Base-by-base conservation (phyloP, 2,888 invertebrate species). In the Limnephilus lunatus region DNA sequence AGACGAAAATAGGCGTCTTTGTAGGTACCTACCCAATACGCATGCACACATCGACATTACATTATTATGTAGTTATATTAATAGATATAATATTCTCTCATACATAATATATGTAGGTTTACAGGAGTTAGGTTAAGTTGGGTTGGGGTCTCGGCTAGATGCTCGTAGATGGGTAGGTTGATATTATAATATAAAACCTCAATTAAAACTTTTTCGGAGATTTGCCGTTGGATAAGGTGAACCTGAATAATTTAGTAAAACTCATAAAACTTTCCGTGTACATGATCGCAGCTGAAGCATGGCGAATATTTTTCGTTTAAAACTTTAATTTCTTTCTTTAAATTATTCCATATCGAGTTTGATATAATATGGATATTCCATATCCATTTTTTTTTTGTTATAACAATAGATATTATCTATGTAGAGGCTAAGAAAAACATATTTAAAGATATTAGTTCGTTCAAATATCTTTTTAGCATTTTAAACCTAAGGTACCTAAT, bases 121-220 rank as follows among this genome's bases (percentile, higher is more conserved):
- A 25, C 25, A 85, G 30, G n/a, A 48, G 48, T 30, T 44, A 11
- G n/a, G 68, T 68, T 25, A 68, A 68, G 68, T 25, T 68, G 68
- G 86, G 5, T 15, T 25, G 2, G 14, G 85, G 25, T 32, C 32
- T 82, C 53, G 53, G 53, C 53, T 53, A 53, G 53, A n/a, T 68
- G 68, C 25, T 68, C 68, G 68, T n/a, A n/a, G 68, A 68, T n/a
- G 9, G 68, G 68, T 68, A n/a, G 68, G 68, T 25, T 68, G 14
- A 25, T 15, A 48, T 48, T 15, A 25, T 25, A 68, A 30, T 35
- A 3, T 32, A 25, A 39, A 83, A 83, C 35, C 35, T 35, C 86
- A 86, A 86, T 86, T 88, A 80, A 88, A 80, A 88, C 32, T 88
- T 88, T 88, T 88, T 88, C 31, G 80, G 88, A 88, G 68, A 88